phyloP scores from a whole-genome alignment of 2,888 invertebrate genomes.

The Camponotus fellah region DNA sequence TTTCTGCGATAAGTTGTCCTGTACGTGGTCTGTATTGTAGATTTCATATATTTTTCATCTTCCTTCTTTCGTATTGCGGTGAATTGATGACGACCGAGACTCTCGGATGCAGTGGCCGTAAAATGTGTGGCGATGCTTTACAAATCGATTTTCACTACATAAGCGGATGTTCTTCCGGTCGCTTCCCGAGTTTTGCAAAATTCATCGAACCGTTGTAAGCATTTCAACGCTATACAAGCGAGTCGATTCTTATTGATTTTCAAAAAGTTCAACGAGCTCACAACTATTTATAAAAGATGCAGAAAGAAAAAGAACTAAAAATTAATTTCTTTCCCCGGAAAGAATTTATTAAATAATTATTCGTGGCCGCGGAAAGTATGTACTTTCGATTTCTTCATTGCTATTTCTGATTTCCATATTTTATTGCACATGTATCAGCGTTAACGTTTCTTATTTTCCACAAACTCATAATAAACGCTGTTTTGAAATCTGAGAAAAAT shows the following conservation, averaged over 20 bases:
- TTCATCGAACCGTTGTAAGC: background rate
- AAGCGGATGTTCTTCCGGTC: constrained; percentile 25
- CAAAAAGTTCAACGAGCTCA: background rate
- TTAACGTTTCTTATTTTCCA: background rate
- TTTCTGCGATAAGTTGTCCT: background rate
- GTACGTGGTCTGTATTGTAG: background rate
- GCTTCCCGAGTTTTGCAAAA: constrained; percentile 8
- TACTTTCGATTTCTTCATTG: background rate
- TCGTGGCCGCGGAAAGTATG: background rate
- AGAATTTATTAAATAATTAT: background rate
- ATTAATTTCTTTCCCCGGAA: constrained; percentile 1
- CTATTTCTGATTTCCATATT: background rate
- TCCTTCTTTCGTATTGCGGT: background rate
- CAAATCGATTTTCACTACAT: constrained; percentile 38
- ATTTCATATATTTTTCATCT: constrained; percentile 1
- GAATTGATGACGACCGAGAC: constrained; percentile 13
- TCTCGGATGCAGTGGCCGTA: background rate
- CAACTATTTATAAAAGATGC: background rate
- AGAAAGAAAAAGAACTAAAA: background rate
- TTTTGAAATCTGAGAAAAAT: background rate
- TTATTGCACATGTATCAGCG: background rate
- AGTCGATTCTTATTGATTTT: background rate
- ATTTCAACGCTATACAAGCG: background rate
- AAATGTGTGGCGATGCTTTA: constrained; percentile 13
- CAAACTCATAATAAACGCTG: background rate